These are phyloP conservation scores for Miniopterus natalensis DNA, from an alignment of 2,113 vertebrate genomes.

Conservation along the genomic window DNA sequence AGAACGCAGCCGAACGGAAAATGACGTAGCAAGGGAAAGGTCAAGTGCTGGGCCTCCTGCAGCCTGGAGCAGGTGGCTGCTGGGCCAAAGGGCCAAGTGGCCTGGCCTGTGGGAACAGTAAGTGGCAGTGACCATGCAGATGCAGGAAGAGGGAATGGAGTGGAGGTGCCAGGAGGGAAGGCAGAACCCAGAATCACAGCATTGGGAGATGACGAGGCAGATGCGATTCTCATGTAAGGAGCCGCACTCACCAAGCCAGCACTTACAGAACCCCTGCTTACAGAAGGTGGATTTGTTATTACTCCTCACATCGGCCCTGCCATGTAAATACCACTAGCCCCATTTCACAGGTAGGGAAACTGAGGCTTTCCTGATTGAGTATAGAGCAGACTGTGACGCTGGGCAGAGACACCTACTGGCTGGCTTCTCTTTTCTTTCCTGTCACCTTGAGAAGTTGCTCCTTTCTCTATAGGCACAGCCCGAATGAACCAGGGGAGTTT, in stretches of 20 bases:
- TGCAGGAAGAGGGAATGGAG: not conserved
- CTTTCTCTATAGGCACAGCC: not conserved
- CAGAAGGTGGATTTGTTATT: not conserved
- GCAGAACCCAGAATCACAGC: not conserved
- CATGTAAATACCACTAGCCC: not conserved
- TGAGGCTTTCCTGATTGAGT: not conserved
- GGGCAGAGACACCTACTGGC: not conserved
- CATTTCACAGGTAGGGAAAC: not conserved
- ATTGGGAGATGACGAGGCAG: fast-evolving
- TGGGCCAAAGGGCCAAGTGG: constrained; percentile 27
- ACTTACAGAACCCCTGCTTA: not conserved
- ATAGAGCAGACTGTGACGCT: fast-evolving
- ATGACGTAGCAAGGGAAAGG: constrained; percentile 76
- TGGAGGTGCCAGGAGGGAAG: not conserved
- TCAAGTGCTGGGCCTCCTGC: constrained; percentile 79
- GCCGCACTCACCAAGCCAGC: not conserved
- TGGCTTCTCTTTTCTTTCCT: not conserved
- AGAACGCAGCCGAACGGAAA: constrained; percentile 14
- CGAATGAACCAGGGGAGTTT: not conserved
- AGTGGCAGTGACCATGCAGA: not conserved
- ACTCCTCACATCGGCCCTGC: not conserved
- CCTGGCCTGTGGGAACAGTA: not conserved
- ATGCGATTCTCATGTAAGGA: not conserved
- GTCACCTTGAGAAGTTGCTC: not conserved
- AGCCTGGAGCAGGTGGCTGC: constrained; percentile 79